Evolutionary conservation across 2,888 invertebrate species (phyloP).

Genomic region (Dromius quadrimaculatus): DNA sequence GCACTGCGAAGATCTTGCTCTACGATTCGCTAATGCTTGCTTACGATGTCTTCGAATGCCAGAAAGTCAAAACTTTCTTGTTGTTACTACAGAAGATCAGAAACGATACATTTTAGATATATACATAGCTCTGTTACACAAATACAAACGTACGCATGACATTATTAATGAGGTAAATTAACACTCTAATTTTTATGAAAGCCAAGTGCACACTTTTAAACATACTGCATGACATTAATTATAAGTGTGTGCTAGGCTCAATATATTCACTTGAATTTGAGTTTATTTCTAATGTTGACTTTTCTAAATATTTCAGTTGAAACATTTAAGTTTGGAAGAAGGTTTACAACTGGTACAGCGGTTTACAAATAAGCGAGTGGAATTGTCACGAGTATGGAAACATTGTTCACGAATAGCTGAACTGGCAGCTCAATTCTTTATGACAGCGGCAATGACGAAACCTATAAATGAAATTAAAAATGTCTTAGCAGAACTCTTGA

Average conservation of each 20-base stretch:
- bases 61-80: conserved; percentile 61
- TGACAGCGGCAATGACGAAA: conserved; percentile 70
- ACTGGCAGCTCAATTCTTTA: conserved; percentile 70
- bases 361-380: conserved; percentile 66
- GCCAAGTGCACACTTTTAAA: neutral
- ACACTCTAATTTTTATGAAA: neutral
- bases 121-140: conserved; percentile 71
- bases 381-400: conserved; percentile 70
- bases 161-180: conserved; percentile 68
- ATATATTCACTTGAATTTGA: too few relatives aligned
- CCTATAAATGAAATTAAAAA: conserved; percentile 64
- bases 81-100: conserved; percentile 67
- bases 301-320: conserved; percentile 65
- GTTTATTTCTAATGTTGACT: neutral
- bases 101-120: conserved; percentile 73
- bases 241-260: too few relatives aligned
- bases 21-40: conserved; percentile 70
- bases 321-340: conserved; percentile 69
- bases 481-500: conserved; percentile 62
- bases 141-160: conserved; percentile 69
- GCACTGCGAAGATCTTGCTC: conserved; percentile 73
- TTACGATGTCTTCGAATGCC: conserved; percentile 64
- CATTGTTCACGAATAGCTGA: conserved; percentile 70
- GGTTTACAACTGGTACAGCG: conserved; percentile 70
- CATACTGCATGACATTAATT: neutral